A percentile compares a stretch with the other conserved stretches of the same genome.
Conservation (phyloP, 2,888 invertebrate genomes). For the Psococerastis gibbosa region DNA sequence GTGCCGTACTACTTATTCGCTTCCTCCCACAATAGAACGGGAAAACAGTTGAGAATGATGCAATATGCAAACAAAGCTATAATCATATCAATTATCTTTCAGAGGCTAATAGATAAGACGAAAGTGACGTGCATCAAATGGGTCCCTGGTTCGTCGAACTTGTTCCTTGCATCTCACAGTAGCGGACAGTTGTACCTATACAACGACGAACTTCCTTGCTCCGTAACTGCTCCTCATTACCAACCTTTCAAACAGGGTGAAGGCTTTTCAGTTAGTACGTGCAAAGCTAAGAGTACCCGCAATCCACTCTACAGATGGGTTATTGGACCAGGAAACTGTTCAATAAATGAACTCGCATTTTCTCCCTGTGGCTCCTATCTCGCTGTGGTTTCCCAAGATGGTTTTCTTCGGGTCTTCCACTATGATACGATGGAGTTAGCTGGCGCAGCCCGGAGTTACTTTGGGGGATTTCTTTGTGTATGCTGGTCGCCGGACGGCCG, state of each 20-base stretch:
- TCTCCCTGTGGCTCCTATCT: conserved; percentile 85
- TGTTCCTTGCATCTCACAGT: conserved; percentile 86
- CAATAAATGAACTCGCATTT: conserved; percentile 93
- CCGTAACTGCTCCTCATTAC: conserved; percentile 79
- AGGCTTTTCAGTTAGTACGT: conserved; percentile 83
- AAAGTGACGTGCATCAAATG: conserved; percentile 94
- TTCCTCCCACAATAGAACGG: too few relatives aligned
- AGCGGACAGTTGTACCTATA: conserved; percentile 96
- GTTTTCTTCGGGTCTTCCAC: conserved; percentile 87
- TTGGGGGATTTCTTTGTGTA: conserved; percentile 93
- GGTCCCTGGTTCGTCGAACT: conserved; percentile 87
- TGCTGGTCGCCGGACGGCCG: conserved; percentile 96
- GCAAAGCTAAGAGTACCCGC: conserved; percentile 87
- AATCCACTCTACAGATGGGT: conserved; percentile 91
- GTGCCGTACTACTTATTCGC: too few relatives aligned
- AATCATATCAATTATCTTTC: too few relatives aligned
- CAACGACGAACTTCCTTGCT: conserved; percentile 85
- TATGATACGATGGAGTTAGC: conserved; percentile 94
- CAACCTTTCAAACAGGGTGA: conserved; percentile 91
- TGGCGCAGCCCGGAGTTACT: conserved; percentile 87
- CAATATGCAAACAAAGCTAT: too few relatives aligned
- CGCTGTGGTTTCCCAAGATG: conserved; percentile 88
- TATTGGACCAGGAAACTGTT: conserved; percentile 58
- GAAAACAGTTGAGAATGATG: too few relatives aligned
- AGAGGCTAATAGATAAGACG: conserved; percentile 83